Evolutionary conservation across 1,140 invertebrate species (phyloP).

Genomic region (Leptinotarsa lineolata): DNA sequence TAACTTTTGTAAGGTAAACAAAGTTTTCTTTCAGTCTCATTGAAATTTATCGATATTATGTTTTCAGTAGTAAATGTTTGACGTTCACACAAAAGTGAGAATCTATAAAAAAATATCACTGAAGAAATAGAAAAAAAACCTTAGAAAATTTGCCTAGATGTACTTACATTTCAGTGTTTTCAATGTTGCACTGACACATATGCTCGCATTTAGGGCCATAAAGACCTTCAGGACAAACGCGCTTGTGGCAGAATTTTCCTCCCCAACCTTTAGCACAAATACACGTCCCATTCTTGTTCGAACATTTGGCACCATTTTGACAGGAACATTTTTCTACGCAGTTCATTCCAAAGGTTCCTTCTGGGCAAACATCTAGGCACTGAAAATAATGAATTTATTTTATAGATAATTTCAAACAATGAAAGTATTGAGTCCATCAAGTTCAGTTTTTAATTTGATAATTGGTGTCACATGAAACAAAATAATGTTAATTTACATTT

Average conservation of each 20-base stretch:
- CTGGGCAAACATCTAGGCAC: slow-evolving; percentile 78
- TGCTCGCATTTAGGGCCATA: slow-evolving; percentile 76
- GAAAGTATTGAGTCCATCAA: no score
- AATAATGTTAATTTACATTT: no score
- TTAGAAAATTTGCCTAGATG: slow-evolving; percentile 18
- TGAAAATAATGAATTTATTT: slow-evolving; percentile 50
- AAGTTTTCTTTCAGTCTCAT: no score
- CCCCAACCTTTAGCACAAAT: slow-evolving; percentile 76
- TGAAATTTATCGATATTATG: no score
- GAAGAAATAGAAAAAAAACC: no score
- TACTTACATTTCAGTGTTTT: slow-evolving; percentile 72
- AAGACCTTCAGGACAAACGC: slow-evolving; percentile 67
- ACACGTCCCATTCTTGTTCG: slow-evolving; percentile 71
- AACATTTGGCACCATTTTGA: slow-evolving; percentile 76
- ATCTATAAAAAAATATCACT: no score
- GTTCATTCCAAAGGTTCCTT: slow-evolving; percentile 75
- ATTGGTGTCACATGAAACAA: no score
- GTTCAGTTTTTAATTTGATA: no score
- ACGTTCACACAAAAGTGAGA: no score
- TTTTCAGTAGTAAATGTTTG: no score
- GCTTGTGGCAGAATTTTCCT: slow-evolving; percentile 69
- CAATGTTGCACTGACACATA: slow-evolving; percentile 73
- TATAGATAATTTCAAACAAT: no score
- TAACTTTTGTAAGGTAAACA: no score
- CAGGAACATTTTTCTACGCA: slow-evolving; percentile 78